Conservation (phyloP, 2,797 vertebrate species). For the Pipistrellus kuhlii region DNA sequence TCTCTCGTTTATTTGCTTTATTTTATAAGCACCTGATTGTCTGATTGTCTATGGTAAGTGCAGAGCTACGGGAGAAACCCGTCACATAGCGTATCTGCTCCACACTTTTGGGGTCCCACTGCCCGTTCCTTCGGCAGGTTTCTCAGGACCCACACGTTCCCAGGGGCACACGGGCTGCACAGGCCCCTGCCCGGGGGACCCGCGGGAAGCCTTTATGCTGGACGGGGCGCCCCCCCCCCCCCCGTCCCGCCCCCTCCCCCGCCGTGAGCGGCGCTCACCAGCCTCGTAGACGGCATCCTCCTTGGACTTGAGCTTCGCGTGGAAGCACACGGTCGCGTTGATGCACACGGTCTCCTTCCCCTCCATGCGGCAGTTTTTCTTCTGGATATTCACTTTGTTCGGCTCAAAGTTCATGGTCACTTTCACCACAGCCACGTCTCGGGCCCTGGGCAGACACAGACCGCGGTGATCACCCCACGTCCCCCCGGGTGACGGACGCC, state of each 20-base stretch:
- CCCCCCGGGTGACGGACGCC: neutral
- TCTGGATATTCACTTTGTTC: conserved; percentile 94
- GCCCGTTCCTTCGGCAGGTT: neutral
- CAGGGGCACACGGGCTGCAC: neutral
- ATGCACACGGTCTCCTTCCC: conserved; percentile 92
- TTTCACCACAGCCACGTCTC: conserved; percentile 95
- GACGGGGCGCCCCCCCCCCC: too few species aligned
- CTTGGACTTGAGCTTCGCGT: conserved; percentile 92
- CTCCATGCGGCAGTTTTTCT: conserved; percentile 90
- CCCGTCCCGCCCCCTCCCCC: too few species aligned
- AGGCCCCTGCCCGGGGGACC: neutral
- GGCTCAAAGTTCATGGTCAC: conserved; percentile 93
- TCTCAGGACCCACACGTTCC: neutral
- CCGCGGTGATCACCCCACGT: neutral
- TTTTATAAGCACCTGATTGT: neutral
- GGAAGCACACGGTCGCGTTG: conserved; percentile 90
- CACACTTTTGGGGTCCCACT: neutral
- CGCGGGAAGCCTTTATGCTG: too few species aligned
- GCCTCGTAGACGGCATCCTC: conserved; percentile 83
- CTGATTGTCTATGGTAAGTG: neutral
- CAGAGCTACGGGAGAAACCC: neutral
- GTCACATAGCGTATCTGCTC: neutral
- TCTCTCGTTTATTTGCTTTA: neutral
- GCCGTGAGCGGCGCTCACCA: conserved; percentile 81
- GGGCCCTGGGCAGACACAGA: conserved; percentile 90